Evolutionary conservation across 2,113 vertebrate genomes (phyloP).

Genomic region (Murina feae): DNA sequence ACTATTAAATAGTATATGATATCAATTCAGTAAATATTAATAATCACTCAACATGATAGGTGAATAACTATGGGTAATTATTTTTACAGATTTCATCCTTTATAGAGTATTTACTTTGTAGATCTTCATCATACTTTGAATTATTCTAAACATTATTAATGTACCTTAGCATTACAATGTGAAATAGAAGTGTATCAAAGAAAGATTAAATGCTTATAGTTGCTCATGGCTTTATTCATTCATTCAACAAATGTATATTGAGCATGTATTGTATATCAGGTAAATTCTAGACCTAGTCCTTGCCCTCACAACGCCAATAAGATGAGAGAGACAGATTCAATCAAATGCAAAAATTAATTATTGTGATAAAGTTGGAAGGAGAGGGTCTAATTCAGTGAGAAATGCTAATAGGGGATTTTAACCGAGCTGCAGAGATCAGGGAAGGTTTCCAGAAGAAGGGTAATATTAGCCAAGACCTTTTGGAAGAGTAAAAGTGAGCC

Average conservation of each 20-base stretch:
- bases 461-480: not conserved
- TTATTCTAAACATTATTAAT: not conserved
- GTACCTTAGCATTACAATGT: not conserved
- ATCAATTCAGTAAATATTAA: not conserved
- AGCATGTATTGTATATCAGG: not conserved
- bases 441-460: not conserved
- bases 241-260: not conserved
- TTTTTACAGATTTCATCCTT: not conserved
- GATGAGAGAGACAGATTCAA: not conserved
- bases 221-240: not conserved
- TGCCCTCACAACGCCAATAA: not conserved
- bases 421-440: not conserved
- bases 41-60: not conserved
- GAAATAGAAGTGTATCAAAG: not conserved
- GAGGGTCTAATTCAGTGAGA: not conserved
- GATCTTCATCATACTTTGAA: not conserved
- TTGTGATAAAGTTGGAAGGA: not conserved
- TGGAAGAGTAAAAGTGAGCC: not conserved
- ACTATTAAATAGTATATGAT: not conserved
- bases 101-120: not conserved
- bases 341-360: not conserved
- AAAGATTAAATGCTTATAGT: not conserved
- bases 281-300: not conserved
- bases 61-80: not conserved
- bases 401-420: not conserved